phyloP scores from a whole-genome alignment of 2,888 invertebrate genomes.

The Lacanobia wlatinum region DNA sequence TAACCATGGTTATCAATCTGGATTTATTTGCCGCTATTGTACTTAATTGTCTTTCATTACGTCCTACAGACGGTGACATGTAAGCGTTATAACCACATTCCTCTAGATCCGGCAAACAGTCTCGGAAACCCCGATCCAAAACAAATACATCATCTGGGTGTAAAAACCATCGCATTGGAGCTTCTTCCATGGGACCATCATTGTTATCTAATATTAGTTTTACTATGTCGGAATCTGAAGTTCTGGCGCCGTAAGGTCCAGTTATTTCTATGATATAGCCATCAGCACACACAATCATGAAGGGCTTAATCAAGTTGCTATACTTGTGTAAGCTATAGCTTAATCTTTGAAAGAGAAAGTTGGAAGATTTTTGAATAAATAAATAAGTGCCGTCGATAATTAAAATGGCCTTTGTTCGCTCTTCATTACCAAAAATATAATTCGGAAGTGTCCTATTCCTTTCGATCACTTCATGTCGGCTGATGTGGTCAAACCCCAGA shows the following conservation, averaged over 20 bases:
- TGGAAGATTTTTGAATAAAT: slow-evolving; percentile 38
- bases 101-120: slow-evolving; percentile 25
- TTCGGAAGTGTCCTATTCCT: slow-evolving; percentile 26
- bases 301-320: no score
- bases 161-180: slow-evolving; percentile 39
- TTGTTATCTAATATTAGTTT: slow-evolving; percentile 20
- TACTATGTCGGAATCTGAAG: slow-evolving; percentile 30
- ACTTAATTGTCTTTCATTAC: slow-evolving; percentile 28
- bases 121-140: slow-evolving; percentile 28
- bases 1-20: slow-evolving; percentile 25
- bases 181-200: slow-evolving; percentile 32
- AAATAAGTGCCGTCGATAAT: slow-evolving; percentile 31
- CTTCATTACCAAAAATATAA: slow-evolving; percentile 30
- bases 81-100: slow-evolving; percentile 30
- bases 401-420: slow-evolving; percentile 22
- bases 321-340: no score
- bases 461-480: slow-evolving; percentile 17
- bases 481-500: slow-evolving; percentile 21
- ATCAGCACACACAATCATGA: no score
- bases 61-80: slow-evolving; percentile 24
- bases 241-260: slow-evolving; percentile 28
- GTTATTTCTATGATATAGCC: no score
- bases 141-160: slow-evolving; percentile 32
- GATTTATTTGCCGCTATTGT: slow-evolving; percentile 29
- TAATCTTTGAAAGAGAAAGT: no score